A percentile compares a stretch with the other conserved stretches of the same genome.
These are phyloP conservation scores for Trissolcus brochymenae DNA, from an alignment of 2,888 invertebrate species.

Conservation along the genomic window DNA sequence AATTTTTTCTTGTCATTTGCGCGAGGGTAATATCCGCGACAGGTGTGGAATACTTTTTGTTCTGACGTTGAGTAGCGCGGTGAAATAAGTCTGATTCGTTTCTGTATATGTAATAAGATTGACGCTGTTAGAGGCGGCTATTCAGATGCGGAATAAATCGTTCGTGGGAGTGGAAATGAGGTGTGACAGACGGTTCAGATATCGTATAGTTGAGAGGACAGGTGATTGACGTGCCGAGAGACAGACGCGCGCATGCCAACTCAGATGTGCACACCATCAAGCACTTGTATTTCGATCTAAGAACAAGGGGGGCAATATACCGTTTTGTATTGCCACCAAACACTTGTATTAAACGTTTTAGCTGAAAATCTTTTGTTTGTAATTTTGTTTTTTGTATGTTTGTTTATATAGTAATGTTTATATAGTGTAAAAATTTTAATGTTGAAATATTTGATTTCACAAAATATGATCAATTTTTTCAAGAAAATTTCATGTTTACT, in stretches of 20 bases:
- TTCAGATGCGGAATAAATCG: slow-evolving; percentile 42
- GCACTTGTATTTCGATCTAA: slow-evolving; percentile 7
- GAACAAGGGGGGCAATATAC: slow-evolving; percentile 5
- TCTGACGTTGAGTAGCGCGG: slow-evolving; percentile 21
- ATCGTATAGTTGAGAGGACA: slow-evolving; percentile 39
- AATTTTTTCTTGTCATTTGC: slow-evolving; percentile 49
- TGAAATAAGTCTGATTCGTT: slow-evolving; percentile 45
- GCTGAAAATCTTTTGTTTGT: too few relatives aligned
- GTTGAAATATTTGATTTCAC: too few relatives aligned
- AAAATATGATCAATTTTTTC: too few relatives aligned
- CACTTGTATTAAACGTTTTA: too few relatives aligned
- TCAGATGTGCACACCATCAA: slow-evolving; percentile 14
- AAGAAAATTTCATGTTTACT: not conserved
- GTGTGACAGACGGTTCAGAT: slow-evolving; percentile 43
- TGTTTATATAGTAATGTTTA: too few relatives aligned
- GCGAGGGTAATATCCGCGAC: slow-evolving; percentile 26
- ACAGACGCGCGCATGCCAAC: slow-evolving; percentile 35
- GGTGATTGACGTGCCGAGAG: slow-evolving; percentile 40
- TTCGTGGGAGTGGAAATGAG: slow-evolving; percentile 36
- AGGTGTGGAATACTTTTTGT: slow-evolving; percentile 44
- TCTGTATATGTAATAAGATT: slow-evolving; percentile 47
- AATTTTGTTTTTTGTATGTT: too few relatives aligned
- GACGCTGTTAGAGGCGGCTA: slow-evolving; percentile 26
- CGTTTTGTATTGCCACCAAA: too few relatives aligned
- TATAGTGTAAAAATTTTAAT: too few relatives aligned